Base-by-base conservation (phyloP, 1,140 invertebrate species). In the Drosophila chauvacae region DNA sequence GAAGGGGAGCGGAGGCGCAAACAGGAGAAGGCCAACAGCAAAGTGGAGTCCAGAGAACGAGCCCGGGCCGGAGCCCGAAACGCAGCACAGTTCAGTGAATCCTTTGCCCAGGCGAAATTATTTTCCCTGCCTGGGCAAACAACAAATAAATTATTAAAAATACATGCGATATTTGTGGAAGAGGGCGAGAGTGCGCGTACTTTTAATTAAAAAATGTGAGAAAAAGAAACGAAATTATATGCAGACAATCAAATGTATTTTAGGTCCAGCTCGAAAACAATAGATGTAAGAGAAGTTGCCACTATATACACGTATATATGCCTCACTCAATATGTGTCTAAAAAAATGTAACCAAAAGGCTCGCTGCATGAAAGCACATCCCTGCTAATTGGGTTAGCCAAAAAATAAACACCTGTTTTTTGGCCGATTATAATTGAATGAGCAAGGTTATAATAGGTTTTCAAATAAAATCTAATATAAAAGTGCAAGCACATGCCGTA, bases 91-190 rank as follows among this genome's bases (percentile, higher is more conserved):
- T 83, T 87, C 83, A 87, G 76, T 87, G 80, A 87, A 77, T 87
- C 83, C 71, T 87, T 87, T 70, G 68, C 53, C 57, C 71, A 59
- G 70, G 68, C 79, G 61, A 79, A 87, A 87, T 87, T 74, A 80
- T 87, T 87, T 87, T 87, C 71, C 75, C 80, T 71, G 83, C 76
- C 53, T 56, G 76, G 68, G 71, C 80, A 82, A 86, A 80, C 83
- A 80, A 87, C 70, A 73, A 80, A 87, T 76, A 87, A 88, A 87
- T 86, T 87, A 87, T 87, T 88, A 87, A 87, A 87, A 87, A 87
- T 87, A 71, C 80, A 87, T 83, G 77, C 83, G 72, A 80, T 82
- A 66, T 73, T 73, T 68, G 74, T 53, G 48, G 42, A 68, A 65
- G 66, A 62, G 55, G 60, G 44, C 62, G 76, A 37, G 58, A 63